phyloP scores from a whole-genome alignment of 1,140 invertebrate genomes.

The Thaumetopoea pityocampa region DNA sequence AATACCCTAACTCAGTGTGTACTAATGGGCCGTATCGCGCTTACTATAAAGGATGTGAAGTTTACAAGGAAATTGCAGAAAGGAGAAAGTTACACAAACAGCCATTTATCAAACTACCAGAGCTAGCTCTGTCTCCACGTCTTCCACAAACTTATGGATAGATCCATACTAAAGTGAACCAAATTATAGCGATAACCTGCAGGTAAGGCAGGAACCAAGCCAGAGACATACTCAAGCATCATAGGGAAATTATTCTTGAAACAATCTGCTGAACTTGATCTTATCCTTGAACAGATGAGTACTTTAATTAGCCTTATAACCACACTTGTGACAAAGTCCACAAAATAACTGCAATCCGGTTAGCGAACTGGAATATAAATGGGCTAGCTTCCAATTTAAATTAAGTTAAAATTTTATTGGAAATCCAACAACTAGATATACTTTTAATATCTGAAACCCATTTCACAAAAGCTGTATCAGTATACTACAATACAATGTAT shows the following conservation, averaged over 20 bases:
- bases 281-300: conserved; percentile 1
- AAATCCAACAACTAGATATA: background rate
- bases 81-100: background rate
- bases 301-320: background rate
- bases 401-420: background rate
- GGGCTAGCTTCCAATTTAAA: background rate
- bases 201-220: no score
- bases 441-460: background rate
- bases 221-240: no score
- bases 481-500: background rate
- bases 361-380: conserved; percentile 2
- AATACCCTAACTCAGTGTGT: conserved; percentile 15
- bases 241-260: no score
- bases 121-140: no score
- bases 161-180: no score
- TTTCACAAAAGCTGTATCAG: background rate
- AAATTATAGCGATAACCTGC: no score
- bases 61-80: background rate
- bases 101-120: background rate
- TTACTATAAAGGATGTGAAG: conserved; percentile 3
- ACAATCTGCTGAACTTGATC: background rate
- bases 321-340: background rate
- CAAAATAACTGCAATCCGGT: background rate
- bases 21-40: conserved; percentile 10
- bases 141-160: no score